phyloP scores from a whole-genome alignment of 2,797 vertebrate genomes.

The Pseudochirops cupreus region DNA sequence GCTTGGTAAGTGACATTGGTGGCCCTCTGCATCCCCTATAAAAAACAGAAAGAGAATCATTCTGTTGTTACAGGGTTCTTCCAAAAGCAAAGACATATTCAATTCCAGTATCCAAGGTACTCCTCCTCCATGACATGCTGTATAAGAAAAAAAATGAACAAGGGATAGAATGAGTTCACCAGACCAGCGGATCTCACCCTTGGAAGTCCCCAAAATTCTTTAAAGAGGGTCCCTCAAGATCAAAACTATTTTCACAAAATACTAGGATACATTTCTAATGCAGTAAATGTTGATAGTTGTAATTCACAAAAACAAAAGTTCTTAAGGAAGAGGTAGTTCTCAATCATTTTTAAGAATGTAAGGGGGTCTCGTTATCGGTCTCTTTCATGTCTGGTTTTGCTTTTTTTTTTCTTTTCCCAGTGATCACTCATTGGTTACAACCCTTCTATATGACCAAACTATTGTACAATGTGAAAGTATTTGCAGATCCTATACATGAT shows the following conservation, averaged over 20 bases:
- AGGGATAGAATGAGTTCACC: background rate
- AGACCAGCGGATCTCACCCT: background rate
- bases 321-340: background rate
- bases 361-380: too few relatives aligned
- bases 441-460: too few relatives aligned
- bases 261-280: background rate
- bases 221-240: background rate
- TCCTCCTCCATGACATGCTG: background rate
- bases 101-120: background rate
- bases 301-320: background rate
- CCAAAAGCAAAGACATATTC: constrained; percentile 39
- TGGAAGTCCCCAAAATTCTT: background rate
- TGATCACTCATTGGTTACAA: too few relatives aligned
- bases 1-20: constrained; percentile 99
- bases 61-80: background rate
- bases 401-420: too few relatives aligned
- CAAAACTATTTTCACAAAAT: background rate
- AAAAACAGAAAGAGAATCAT: background rate
- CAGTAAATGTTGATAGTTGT: background rate
- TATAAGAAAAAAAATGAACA: background rate
- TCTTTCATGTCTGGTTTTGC: too few relatives aligned
- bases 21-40: constrained; percentile 96
- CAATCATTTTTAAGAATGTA: background rate
- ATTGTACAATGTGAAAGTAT: too few relatives aligned
- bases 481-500: too few relatives aligned